Conservation (phyloP, 2,797 vertebrate genomes). For the Sebastes vulpes region DNA sequence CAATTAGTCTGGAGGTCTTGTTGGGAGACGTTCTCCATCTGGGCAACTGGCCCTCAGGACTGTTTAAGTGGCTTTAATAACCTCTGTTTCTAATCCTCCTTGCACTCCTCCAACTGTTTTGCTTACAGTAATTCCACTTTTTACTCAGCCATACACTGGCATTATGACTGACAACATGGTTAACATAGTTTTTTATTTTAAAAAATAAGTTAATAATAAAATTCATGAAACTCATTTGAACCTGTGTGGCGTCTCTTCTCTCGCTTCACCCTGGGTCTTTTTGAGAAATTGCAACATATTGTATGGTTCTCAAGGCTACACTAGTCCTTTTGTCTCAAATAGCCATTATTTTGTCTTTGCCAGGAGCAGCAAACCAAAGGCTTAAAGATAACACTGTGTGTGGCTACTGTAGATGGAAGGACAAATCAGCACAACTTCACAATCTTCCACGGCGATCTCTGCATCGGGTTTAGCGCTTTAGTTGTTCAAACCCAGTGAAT, state of each 20-base stretch:
- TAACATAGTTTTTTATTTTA: neutral
- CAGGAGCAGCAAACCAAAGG: slow-evolving; percentile 19
- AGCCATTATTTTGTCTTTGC: slow-evolving; percentile 26
- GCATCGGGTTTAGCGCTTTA: slow-evolving; percentile 20
- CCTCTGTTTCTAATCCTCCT: slow-evolving; percentile 14
- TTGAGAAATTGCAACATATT: slow-evolving; percentile 6
- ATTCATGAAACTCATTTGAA: neutral
- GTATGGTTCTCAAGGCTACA: neutral
- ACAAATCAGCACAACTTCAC: slow-evolving; percentile 16
- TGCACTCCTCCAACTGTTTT: neutral
- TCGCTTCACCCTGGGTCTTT: neutral
- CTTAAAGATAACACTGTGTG: slow-evolving; percentile 9
- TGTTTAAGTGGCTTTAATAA: slow-evolving; percentile 26
- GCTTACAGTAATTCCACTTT: neutral
- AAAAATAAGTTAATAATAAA: neutral
- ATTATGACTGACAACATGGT: neutral
- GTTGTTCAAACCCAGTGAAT: slow-evolving; percentile 14
- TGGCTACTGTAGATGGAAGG: neutral
- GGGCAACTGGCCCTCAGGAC: slow-evolving; percentile 19
- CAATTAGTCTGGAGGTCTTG: slow-evolving; percentile 15
- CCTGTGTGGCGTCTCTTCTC: neutral
- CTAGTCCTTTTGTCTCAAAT: neutral
- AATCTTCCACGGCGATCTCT: slow-evolving; percentile 35
- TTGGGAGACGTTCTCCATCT: slow-evolving; percentile 35
- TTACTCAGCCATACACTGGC: neutral